These are phyloP conservation scores for Mylabris phalerata DNA, from an alignment of 1,140 invertebrate species.

Conservation along the genomic window DNA sequence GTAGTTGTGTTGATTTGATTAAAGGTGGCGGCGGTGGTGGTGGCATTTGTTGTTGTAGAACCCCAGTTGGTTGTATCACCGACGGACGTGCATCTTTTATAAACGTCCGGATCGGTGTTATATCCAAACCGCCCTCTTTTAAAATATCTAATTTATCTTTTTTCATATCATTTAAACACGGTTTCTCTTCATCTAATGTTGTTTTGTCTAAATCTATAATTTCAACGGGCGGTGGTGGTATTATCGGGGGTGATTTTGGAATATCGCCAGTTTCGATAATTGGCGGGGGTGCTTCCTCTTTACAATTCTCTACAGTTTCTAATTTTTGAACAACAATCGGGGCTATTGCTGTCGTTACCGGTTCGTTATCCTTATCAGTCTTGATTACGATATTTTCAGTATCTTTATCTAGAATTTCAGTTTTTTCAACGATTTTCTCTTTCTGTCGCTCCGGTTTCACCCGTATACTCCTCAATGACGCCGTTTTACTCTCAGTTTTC, in stretches of 20 bases:
- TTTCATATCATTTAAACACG: slow-evolving; percentile 44
- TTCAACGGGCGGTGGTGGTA: slow-evolving; percentile 48
- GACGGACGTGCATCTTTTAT: slow-evolving; percentile 36
- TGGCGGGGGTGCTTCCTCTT: not conserved
- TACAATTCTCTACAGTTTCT: slow-evolving; percentile 6
- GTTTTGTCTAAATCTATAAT: slow-evolving; percentile 55
- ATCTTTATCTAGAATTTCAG: slow-evolving; percentile 5
- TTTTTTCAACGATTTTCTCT: slow-evolving; percentile 21
- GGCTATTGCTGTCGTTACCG: not conserved
- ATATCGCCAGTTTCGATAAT: too few species aligned
- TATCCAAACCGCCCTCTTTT: slow-evolving; percentile 63
- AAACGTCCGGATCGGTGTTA: slow-evolving; percentile 52
- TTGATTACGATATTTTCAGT: slow-evolving; percentile 3
- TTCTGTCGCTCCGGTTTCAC: slow-evolving; percentile 52
- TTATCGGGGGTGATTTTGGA: slow-evolving; percentile 1
- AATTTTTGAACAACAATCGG: slow-evolving; percentile 7
- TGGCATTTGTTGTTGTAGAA: not conserved
- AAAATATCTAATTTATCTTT: slow-evolving; percentile 67
- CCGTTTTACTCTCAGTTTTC: slow-evolving; percentile 43
- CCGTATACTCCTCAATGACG: slow-evolving; percentile 52
- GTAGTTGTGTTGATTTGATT: not conserved
- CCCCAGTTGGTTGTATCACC: slow-evolving; percentile 33
- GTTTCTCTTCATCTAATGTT: slow-evolving; percentile 1
- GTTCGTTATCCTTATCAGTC: slow-evolving; percentile 12
- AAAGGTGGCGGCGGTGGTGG: not conserved